Evolutionary conservation across 2,888 invertebrate genomes (phyloP), one percentile per base, ranked within the genome.

Genomic region (Lasioglossum malachurum): DNA sequence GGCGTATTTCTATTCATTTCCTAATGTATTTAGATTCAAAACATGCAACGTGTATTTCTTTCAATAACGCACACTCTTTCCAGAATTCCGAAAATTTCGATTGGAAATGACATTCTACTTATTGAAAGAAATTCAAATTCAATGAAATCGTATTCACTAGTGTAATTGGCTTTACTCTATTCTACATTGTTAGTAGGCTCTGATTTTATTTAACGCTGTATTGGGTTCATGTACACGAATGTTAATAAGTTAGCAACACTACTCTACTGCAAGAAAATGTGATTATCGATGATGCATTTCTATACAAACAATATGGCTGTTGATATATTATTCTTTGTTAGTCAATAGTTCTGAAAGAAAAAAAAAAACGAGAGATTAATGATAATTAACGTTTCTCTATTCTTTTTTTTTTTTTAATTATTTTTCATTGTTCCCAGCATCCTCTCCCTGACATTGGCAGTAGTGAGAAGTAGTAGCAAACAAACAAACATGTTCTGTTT

Each of bases 401-500:
- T 90, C 82, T 74, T 87, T 87, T 90, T 91, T 87, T 90, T 91
- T 90, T 91, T 87, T 78, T 44, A 87, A 88, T 90, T 92, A 78
- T 89, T 91, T 91, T 91, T 92, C 87, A 88, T 84, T 89, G 78
- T 87, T 87, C 91, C 91, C 88, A 88, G 86, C 79, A 87, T 90
- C 89, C 91, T 77, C 79, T 88, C 92, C 89, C 87, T 89, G 81
- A 89, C 85, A 91, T 91, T 90, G 89, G 88, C 88, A 88, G 78
- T 87, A 91, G 85, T 89, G 84, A 86, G 87, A 83, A 87, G 57
- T 91, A 85, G 82, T 89, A 78, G 71, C 80, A 86, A 87, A 82
- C 81, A 86, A 87, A 82, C 81, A 82, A 85, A 82, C 86, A 83
- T 81, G 82, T 88, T 83, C 75, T 82, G 79, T 85, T 87, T 86